Percentiles rank a stretch among this genome's conserved stretches.
phyloP scores from a whole-genome alignment of 2,888 invertebrate species.

The Willowsia nigromaculata region DNA sequence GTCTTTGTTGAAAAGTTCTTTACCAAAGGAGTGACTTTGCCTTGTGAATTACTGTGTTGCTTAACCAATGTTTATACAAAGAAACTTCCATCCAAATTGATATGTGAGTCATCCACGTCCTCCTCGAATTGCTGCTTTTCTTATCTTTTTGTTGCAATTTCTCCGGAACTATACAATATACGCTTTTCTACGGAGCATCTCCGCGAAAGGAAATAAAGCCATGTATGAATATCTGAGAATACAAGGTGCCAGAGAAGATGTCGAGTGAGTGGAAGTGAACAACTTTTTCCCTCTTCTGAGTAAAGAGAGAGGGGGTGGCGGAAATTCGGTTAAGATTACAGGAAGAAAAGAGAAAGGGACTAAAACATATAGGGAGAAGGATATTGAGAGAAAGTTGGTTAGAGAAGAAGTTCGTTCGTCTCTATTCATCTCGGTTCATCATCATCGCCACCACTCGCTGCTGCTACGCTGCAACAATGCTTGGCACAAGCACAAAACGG shows the following conservation, averaged over 20 bases:
- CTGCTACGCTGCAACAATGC: background rate
- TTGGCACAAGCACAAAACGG: constrained; percentile 53
- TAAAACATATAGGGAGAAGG: constrained; percentile 20
- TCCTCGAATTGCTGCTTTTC: background rate
- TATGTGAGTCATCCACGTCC: background rate
- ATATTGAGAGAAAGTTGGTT: constrained; percentile 20
- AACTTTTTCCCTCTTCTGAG: background rate
- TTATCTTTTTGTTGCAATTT: background rate
- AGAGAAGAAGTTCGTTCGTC: background rate
- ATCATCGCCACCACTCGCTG: background rate
- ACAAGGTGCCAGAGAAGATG: background rate
- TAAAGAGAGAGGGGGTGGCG: background rate
- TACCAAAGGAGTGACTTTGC: background rate
- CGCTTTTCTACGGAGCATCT: background rate
- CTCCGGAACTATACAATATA: background rate
- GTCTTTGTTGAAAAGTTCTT: too few species aligned
- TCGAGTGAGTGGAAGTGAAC: background rate
- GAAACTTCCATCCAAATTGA: background rate
- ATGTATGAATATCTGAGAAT: background rate
- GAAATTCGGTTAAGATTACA: constrained; percentile 50
- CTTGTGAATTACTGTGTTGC: background rate
- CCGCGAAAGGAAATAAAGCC: background rate
- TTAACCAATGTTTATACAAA: too few species aligned
- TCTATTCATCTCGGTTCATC: background rate
- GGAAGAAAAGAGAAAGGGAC: background rate